Conservation (phyloP, 1,140 invertebrate species). For the Aporrectodea caliginosa region DNA sequence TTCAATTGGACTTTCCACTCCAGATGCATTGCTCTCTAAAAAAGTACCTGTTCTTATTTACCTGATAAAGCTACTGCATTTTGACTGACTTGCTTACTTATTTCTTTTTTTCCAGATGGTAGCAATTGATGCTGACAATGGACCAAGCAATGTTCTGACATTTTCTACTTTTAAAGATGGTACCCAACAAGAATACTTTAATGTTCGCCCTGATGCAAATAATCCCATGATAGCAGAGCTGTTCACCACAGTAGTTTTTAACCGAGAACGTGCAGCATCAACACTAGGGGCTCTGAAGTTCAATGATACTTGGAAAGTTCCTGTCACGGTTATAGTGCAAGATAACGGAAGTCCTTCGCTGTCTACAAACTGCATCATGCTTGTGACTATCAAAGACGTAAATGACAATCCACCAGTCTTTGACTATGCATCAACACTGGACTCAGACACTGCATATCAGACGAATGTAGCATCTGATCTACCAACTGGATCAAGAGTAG, state of each 20-base stretch:
- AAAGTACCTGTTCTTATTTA: too few species aligned
- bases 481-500: background rate
- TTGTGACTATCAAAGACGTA: constrained; percentile 28
- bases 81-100: too few species aligned
- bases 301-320: constrained; percentile 14
- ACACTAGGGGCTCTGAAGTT: background rate
- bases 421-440: too few species aligned
- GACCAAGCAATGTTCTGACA: constrained; percentile 20
- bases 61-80: too few species aligned
- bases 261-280: constrained; percentile 5
- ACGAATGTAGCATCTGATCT: background rate
- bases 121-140: constrained; percentile 18
- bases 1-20: too few species aligned
- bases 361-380: constrained; percentile 26
- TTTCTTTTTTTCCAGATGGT: constrained; percentile 6
- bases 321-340: constrained; percentile 21
- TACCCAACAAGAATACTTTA: constrained; percentile 9
- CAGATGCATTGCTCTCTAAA: too few species aligned
- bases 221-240: background rate
- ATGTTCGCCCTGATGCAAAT: background rate
- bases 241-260: background rate
- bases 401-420: constrained; percentile 30
- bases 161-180: constrained; percentile 12
- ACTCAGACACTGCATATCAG: background rate
- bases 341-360: constrained; percentile 27